Evolutionary conservation across 2,888 invertebrate genomes (phyloP), one percentile per base, ranked within the genome.

Genomic region (Polymixis lichenea): DNA sequence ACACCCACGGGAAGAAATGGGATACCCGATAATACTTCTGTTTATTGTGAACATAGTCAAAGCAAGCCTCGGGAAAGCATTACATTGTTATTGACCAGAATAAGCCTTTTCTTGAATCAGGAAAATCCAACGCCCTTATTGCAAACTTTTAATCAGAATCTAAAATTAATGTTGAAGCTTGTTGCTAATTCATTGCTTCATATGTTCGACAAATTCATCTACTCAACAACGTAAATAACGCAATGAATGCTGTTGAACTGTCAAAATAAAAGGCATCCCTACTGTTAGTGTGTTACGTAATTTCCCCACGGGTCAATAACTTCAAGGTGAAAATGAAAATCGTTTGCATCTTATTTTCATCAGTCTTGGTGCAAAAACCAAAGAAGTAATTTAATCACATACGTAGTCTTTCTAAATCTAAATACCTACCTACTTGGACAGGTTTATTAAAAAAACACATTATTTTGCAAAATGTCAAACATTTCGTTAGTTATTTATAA

Each of bases 381-480:
- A 58, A 25, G 19, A 2, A 38, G 4, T 32, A 0, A 7, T 38
- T 64, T 2, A 61, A 70, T 28, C 11, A 43, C 11, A 6, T 43
- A 8, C 1, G 22, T 43, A 46, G 17, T 17, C 25, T 56, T 2
- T 11, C 17, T 28, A 38, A n/a, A 15, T 22, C 17, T 60, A 8
- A 28, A 22, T 32, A 43, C 11, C 28, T 11, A 32, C 11, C 17
- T 17, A 56, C 22, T 28, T 38, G 0, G 11, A 56, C 46, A 56
- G 6, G n/a, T 70, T 56, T 58, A 5, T 49, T 38, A 25, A 0
- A 58, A 22, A 51, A 43, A 43, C 38, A 51, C 51, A 25, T 53
- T 61, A 0, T 61, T 22, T 22, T 28, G 2, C 15, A 28, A 70
- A 78, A 79, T 79, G 62, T 67, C 70, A 60, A n/a, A 62, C 3